These are phyloP conservation scores for Andrena cerasifolii DNA, from an alignment of 1,140 invertebrate species.

Conservation along the genomic window DNA sequence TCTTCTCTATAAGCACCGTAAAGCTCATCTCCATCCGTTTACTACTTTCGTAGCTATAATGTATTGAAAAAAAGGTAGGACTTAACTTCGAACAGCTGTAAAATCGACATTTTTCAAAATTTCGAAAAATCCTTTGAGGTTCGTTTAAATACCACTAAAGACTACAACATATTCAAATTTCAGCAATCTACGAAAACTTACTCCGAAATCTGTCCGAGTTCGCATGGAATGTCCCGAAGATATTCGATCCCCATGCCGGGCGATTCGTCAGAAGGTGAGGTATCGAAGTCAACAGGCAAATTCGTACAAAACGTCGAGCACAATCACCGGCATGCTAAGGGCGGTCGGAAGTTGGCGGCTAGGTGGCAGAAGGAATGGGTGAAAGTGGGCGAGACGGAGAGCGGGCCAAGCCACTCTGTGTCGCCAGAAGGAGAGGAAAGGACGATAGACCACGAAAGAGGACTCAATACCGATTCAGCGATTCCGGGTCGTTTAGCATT, in stretches of 20 bases:
- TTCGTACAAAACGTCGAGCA: conserved; percentile 59
- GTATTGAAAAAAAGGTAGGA: no score
- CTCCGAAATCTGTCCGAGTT: no score
- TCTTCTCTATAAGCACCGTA: no score
- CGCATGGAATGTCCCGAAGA: no score
- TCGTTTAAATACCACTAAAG: no score
- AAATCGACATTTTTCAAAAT: no score
- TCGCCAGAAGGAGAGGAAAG: conserved; percentile 5
- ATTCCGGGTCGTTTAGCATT: conserved; percentile 75
- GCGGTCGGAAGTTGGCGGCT: conserved; percentile 50
- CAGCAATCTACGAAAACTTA: no score
- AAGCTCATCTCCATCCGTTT: no score
- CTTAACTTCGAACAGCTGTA: no score
- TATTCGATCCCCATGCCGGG: conserved; percentile 16
- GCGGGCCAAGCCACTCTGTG: background rate
- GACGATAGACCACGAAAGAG: conserved; percentile 60
- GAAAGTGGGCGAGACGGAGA: conserved; percentile 25
- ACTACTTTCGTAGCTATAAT: no score
- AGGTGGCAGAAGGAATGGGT: conserved; percentile 46
- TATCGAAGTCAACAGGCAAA: conserved; percentile 58
- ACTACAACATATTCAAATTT: no score
- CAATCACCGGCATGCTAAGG: conserved; percentile 51
- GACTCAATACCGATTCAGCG: conserved; percentile 70
- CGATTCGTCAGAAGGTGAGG: conserved; percentile 41
- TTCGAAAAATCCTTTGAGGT: no score